These are phyloP conservation scores for Nebria ingens DNA, from an alignment of 1,140 invertebrate genomes.

Conservation along the genomic window DNA sequence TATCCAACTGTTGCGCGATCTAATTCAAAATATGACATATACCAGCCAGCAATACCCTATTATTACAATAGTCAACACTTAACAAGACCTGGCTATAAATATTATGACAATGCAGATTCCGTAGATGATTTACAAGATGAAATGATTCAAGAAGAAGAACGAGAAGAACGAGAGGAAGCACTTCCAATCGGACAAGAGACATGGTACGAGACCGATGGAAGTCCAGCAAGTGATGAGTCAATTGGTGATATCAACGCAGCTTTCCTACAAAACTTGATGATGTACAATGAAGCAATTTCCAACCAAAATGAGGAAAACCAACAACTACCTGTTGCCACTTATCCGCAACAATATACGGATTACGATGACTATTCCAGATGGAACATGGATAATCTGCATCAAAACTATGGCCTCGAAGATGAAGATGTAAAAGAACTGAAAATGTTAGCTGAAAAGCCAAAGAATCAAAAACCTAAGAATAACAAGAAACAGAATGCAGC, in stretches of 20 bases:
- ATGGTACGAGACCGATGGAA: slow-evolving; percentile 43
- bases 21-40: slow-evolving; percentile 34
- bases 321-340: slow-evolving; percentile 20
- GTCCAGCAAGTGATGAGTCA: slow-evolving; percentile 23
- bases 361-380: slow-evolving; percentile 28
- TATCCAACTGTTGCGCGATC: slow-evolving; percentile 26
- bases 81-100: slow-evolving; percentile 25
- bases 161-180: slow-evolving; percentile 35
- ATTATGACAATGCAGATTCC: slow-evolving; percentile 34
- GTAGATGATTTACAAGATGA: slow-evolving; percentile 32
- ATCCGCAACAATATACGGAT: slow-evolving; percentile 17
- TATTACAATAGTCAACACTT: slow-evolving; percentile 32
- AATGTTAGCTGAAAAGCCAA: slow-evolving; percentile 40
- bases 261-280: slow-evolving; percentile 49
- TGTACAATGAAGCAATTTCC: slow-evolving; percentile 43
- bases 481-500: slow-evolving; percentile 18
- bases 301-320: slow-evolving; percentile 32
- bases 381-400: slow-evolving; percentile 32
- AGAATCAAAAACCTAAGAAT: slow-evolving; percentile 38
- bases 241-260: slow-evolving; percentile 47
- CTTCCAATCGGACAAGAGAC: slow-evolving; percentile 51
- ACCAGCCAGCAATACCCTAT: slow-evolving; percentile 34
- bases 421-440: slow-evolving; percentile 49
- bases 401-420: slow-evolving; percentile 36
- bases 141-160: slow-evolving; percentile 37